A percentile compares a stretch with the other conserved stretches of the same genome.
These are phyloP conservation scores for Odontamblyopus lacepedii DNA, from an alignment of 2,797 vertebrate genomes.

Conservation along the genomic window DNA sequence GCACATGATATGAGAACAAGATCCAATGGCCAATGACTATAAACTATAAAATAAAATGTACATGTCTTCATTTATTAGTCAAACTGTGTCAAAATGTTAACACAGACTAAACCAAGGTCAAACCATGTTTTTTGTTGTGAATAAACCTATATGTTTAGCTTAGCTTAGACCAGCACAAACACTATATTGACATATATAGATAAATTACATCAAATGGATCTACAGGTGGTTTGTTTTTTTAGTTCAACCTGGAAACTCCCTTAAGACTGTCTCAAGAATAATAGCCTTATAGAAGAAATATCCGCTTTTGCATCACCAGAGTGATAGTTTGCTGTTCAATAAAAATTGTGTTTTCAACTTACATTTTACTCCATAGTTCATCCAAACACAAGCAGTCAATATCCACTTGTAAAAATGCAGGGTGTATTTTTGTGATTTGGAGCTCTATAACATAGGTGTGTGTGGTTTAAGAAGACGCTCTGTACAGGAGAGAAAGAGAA, in stretches of 20 bases:
- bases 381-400: background rate
- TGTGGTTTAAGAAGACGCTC: slow-evolving; percentile 19
- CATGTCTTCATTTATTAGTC: too few relatives aligned
- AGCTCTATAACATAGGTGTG: slow-evolving; percentile 20
- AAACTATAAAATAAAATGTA: too few relatives aligned
- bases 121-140: too few relatives aligned
- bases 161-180: background rate
- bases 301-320: background rate
- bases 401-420: slow-evolving; percentile 15
- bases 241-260: background rate
- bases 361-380: background rate
- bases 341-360: background rate
- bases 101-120: too few relatives aligned
- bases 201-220: background rate
- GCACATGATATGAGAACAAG: too few relatives aligned
- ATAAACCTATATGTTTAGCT: too few relatives aligned
- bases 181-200: background rate
- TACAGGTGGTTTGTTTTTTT: background rate
- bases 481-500: slow-evolving; percentile 31
- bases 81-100: too few relatives aligned
- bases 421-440: slow-evolving; percentile 41
- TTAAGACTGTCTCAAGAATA: background rate
- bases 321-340: background rate
- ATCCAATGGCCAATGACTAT: too few relatives aligned
- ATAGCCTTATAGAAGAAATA: background rate